Conservation (phyloP, 2,888 invertebrate genomes). For the Unio pictorum region DNA sequence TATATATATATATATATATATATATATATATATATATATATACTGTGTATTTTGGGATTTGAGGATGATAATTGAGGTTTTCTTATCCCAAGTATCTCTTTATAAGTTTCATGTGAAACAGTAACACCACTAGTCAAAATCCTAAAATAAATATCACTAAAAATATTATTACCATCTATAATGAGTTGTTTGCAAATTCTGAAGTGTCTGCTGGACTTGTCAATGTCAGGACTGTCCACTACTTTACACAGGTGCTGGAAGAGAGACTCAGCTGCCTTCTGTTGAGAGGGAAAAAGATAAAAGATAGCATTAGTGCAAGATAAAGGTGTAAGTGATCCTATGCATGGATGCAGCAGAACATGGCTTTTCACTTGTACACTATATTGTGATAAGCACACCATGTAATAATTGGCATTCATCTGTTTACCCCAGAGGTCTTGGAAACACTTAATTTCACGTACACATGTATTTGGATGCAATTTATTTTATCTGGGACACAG, state of each 20-base stretch:
- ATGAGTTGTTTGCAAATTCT: conserved; percentile 61
- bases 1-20: too few relatives aligned
- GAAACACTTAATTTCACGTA: too few relatives aligned
- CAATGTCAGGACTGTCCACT: conserved; percentile 44
- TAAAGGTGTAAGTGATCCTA: not conserved
- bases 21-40: too few relatives aligned
- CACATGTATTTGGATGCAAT: too few relatives aligned
- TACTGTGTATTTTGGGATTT: too few relatives aligned
- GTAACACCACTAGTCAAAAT: not conserved
- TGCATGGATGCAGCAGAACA: not conserved
- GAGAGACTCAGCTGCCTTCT: conserved; percentile 56
- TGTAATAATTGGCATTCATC: too few relatives aligned
- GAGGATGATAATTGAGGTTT: too few relatives aligned
- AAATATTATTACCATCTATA: conserved; percentile 57
- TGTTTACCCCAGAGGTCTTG: too few relatives aligned
- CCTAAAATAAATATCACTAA: not conserved
- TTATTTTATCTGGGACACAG: too few relatives aligned
- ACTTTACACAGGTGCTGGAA: conserved; percentile 63
- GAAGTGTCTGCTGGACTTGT: conserved; percentile 36
- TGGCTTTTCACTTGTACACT: too few relatives aligned
- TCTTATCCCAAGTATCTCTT: too few relatives aligned
- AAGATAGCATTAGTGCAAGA: not conserved
- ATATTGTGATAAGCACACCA: too few relatives aligned
- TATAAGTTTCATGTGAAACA: not conserved
- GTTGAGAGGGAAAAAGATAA: conserved; percentile 7